phyloP scores from a whole-genome alignment of 2,113 vertebrate genomes.

The Neotragus pygmaeus region DNA sequence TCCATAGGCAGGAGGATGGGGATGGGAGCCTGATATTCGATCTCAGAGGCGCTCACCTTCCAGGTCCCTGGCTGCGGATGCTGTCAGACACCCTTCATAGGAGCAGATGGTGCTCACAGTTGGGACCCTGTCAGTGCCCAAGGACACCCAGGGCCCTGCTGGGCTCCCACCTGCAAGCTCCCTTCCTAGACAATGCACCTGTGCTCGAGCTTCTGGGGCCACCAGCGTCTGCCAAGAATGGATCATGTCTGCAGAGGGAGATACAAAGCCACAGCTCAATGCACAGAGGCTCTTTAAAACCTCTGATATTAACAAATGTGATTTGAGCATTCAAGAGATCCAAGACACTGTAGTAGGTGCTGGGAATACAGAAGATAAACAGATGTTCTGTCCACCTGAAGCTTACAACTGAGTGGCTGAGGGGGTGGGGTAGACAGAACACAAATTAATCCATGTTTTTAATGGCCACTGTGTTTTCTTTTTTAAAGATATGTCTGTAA shows the following conservation, averaged over 20 bases:
- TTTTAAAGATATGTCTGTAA: not conserved
- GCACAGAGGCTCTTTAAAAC: not conserved
- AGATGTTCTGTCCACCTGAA: not conserved
- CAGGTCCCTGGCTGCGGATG: constrained; percentile 42
- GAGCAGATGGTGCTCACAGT: constrained; percentile 69
- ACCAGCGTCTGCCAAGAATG: constrained; percentile 56
- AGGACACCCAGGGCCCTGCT: constrained; percentile 69
- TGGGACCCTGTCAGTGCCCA: constrained; percentile 64
- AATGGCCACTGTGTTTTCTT: not conserved
- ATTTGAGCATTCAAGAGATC: not conserved
- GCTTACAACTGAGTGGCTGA: not conserved
- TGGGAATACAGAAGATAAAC: not conserved
- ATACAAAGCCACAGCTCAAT: not conserved
- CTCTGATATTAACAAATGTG: not conserved
- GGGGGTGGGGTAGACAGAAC: not conserved
- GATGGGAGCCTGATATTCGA: constrained; percentile 42
- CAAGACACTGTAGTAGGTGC: not conserved
- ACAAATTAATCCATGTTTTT: not conserved
- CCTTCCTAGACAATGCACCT: constrained; percentile 64
- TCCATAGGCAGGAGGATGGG: not conserved
- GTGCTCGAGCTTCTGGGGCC: constrained; percentile 44
- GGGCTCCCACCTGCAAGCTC: constrained; percentile 64
- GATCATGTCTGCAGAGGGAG: constrained; percentile 39
- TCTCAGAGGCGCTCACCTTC: constrained; percentile 50
- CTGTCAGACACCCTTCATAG: constrained; percentile 67